Conservation (phyloP, 2,113 vertebrate genomes). For the Salvelinus fontinalis region DNA sequence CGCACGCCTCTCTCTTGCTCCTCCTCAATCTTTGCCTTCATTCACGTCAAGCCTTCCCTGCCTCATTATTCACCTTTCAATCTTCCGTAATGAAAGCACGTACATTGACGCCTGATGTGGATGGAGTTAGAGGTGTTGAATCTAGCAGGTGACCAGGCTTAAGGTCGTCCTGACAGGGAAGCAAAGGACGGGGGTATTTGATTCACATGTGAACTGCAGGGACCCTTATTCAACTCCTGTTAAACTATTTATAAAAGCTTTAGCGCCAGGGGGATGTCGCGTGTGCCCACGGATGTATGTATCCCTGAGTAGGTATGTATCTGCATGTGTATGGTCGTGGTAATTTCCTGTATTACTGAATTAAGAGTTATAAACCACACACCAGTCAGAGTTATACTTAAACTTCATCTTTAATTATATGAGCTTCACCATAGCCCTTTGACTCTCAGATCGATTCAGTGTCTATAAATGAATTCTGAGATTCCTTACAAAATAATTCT, state of each 20-base stretch:
- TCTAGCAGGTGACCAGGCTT: slow-evolving; percentile 35
- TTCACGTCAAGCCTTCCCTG: slow-evolving; percentile 19
- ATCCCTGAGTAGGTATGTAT: background rate
- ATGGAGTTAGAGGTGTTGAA: slow-evolving; percentile 45
- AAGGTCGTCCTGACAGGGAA: slow-evolving; percentile 51
- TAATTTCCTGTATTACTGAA: too few relatives aligned
- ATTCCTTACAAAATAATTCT: too few relatives aligned
- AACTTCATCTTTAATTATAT: too few relatives aligned
- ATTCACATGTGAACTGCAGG: slow-evolving; percentile 62
- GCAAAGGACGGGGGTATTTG: slow-evolving; percentile 66
- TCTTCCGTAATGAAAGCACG: slow-evolving; percentile 26
- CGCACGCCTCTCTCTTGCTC: background rate
- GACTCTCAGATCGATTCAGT: too few relatives aligned
- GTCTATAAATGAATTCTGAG: too few relatives aligned
- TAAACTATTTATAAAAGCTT: slow-evolving; percentile 77
- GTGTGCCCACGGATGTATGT: slow-evolving; percentile 9
- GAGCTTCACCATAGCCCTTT: too few relatives aligned
- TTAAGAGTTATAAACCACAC: too few relatives aligned
- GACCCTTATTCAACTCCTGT: slow-evolving; percentile 70
- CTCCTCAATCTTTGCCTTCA: slow-evolving; percentile 41
- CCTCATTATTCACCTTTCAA: slow-evolving; percentile 18
- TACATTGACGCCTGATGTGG: slow-evolving; percentile 27
- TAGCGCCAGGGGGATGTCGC: slow-evolving; percentile 54
- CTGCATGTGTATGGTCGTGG: background rate
- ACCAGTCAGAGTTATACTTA: too few relatives aligned